Base-by-base conservation (phyloP, 1,140 invertebrate species). In the Dreissena rostriformis region DNA sequence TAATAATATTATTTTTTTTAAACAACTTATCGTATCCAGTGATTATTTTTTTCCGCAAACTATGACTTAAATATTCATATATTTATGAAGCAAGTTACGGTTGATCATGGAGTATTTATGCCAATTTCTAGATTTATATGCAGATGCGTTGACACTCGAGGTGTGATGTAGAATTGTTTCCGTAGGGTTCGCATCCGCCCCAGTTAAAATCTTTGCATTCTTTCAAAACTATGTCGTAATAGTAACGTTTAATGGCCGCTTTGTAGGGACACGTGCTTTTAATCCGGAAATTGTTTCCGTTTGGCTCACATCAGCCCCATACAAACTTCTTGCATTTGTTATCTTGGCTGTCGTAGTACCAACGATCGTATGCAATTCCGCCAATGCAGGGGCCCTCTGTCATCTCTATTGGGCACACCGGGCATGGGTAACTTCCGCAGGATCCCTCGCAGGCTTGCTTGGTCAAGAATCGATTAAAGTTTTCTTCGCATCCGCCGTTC, bases 351-450 rank as follows among this genome's bases (percentile, higher is more conserved):
- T 97, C 95, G 90, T 95, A 97, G 93, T 89, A 94, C 90, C 94
- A 95, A 39, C 95, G 92, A 2, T 94, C 94, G 61, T n/a, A n/a
- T n/a, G n/a, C n/a, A n/a, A 96, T 94, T 0, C 94, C 88, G 0
- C 95, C 95, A 55, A 94, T 91, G 84, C 95, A 96, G 68, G 94
- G 93, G 12, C 95, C 95, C 61, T 93, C 92, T 24, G 92, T 88
- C 61, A 92, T 90, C 14, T 93, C 92, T 10, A 71, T 39, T 12
- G 61, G 29, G 29, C 86, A 88, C 14, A 86, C 68, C 11, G 68
- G 29, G 57, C 79, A 81, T 8, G 52, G 53, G 22, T 0, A 52
- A 1, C 26, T 24, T n/a, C 79, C 72, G 71, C 88, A 89, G 0
- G 66, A 70, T 15, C 68, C 78, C 12, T 71, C 28, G 51, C 75